Evolutionary conservation across 1,140 invertebrate species (phyloP), one percentile per base, ranked within the genome.

Genomic region (Maniola jurtina): DNA sequence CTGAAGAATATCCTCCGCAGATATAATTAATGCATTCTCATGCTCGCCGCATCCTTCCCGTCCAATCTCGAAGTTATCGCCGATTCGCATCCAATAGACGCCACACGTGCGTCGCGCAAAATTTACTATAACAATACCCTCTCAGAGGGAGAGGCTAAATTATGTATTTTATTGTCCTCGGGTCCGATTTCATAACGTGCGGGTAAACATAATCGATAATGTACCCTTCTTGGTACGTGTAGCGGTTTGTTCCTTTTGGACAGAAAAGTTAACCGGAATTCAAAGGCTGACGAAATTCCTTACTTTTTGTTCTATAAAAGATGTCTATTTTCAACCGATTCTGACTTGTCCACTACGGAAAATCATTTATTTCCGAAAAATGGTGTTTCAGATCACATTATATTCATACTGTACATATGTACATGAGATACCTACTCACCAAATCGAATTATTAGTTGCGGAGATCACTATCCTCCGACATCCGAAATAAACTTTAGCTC

Each of bases 101-200:
- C 47, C 73, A 75, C 86, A 88, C 80, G 86, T 88, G 86, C 77
- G 80, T 79, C 80, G 79, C 79, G 69, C 76, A 76, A 73, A 84
- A 83, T 86, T 80, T 84, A 86, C 82, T 81, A 78, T 80, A 79
- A 84, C 84, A 85, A 85, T 84, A 88, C 76, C 68, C 59, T 61
- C 71, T 76, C 68, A 36, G 61, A 71, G 77, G 68, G 14, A 15
- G 48, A 72, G 73, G 70, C 68, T 87, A 87, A 89, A 87, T 89
- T 89, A 89, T 88, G 80, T 87, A 87, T 85, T 89, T 89, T 87
- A 89, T 82, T 86, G 83, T 83, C 80, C 69, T 77, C 74, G 68
- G 64, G 79, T 77, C 82, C 84, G 83, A 86, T 84, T 84, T 87
- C 84, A 89, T 89, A 89, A 87, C 77, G 77, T 70, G 76, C 74